A percentile compares a stretch with the other conserved stretches of the same genome.
These are phyloP conservation scores for Aethes cnicana DNA, from an alignment of 2,888 invertebrate species.

Conservation along the genomic window DNA sequence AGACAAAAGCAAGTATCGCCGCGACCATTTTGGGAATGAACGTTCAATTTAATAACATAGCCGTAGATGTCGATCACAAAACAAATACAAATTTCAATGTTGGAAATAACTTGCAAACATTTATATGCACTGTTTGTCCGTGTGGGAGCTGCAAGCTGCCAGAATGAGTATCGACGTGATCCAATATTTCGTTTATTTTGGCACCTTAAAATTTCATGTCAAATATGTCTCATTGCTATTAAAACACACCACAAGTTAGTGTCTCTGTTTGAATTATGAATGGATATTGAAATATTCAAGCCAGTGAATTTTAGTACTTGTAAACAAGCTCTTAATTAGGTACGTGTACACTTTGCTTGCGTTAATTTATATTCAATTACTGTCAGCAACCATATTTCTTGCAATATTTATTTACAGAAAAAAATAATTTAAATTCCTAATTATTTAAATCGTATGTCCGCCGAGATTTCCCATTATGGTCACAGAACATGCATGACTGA, in stretches of 20 bases:
- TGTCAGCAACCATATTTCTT: too few species aligned
- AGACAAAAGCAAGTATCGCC: too few species aligned
- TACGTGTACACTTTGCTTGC: too few species aligned
- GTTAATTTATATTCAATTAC: too few species aligned
- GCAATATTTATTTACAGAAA: too few species aligned
- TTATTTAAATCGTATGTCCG: not conserved
- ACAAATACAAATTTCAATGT: conserved; percentile 5
- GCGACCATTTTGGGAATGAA: too few species aligned
- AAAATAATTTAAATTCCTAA: not conserved
- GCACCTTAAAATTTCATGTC: not conserved
- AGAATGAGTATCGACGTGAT: not conserved
- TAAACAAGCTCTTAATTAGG: too few species aligned
- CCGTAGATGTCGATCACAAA: not conserved
- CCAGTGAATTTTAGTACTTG: too few species aligned
- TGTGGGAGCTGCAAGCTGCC: not conserved
- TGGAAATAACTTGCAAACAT: conserved; percentile 7
- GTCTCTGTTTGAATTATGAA: too few species aligned
- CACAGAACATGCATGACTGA: too few species aligned
- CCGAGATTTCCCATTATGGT: conserved; percentile 12
- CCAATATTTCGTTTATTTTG: not conserved
- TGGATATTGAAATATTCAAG: not conserved
- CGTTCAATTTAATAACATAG: not conserved
- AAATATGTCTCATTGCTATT: not conserved
- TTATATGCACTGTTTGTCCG: not conserved
- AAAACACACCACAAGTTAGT: too few species aligned